Evolutionary conservation across 2,797 vertebrate genomes (phyloP), one percentile per base, ranked within the genome.

Genomic region (Notolabrus celidotus): DNA sequence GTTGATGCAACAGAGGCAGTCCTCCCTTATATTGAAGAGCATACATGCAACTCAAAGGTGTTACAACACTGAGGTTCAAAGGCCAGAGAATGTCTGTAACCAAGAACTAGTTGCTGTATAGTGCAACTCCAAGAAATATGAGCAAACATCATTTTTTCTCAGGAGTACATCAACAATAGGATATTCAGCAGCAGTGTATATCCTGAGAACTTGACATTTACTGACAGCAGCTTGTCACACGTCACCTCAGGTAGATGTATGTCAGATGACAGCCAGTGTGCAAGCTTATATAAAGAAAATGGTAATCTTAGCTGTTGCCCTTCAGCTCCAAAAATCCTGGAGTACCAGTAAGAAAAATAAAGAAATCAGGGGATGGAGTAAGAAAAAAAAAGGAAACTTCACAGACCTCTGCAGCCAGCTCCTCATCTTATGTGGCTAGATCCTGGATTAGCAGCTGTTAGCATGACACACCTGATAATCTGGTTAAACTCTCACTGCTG

Each of bases 171-270:
- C 29, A 17, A 29, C 36, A 17, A 12, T 23, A 27, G 7, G 16
- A 42, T 49, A 41, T 5, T 17, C 25, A n/a, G 41, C 55, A 8
- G 17, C 9, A 16, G 39, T 42, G 6, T 16, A 15, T 15, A 23
- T 49, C 52, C 34, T 14, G 38, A 34, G 10, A 59, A 10, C 1
- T 25, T 63, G 60, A 53, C 19, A 52, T 29, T 51, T n/a, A 29
- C 39, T 27, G 42, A 23, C 52, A 49, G 23, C 31, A 47, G 49
- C 34, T 7, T 27, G 41, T 54, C 23, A 62, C 10, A 3, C 3
- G 14, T 49, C 63, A 38, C 11, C 5, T 22, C 49, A 39, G 39
- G 39, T 16, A 36, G 39, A 53, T 4, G 0, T 1, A 4, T 29
- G 47, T 60, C 29, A 47, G 17, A 19, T 25, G 20, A 1, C 38